These are phyloP conservation scores for Heliconius ethilla DNA, from an alignment of 2,888 invertebrate species.

Conservation along the genomic window DNA sequence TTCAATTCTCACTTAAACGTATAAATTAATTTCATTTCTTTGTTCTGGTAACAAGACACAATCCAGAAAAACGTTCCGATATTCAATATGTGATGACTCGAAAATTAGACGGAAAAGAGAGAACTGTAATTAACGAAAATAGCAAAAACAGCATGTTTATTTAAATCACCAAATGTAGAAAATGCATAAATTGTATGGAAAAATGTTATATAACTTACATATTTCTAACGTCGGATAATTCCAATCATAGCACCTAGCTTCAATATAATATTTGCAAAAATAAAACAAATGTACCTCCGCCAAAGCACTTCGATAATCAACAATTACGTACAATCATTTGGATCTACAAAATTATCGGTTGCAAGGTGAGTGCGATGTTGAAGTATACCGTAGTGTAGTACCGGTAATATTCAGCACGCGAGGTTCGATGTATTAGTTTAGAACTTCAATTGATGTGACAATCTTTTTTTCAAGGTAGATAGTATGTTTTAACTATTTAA, in stretches of 20 bases:
- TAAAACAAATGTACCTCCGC: neutral
- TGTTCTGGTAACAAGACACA: neutral
- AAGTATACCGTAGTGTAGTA: slow-evolving; percentile 19
- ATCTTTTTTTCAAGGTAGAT: neutral
- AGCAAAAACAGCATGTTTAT: too few relatives aligned
- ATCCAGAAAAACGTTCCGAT: neutral
- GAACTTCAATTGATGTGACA: neutral
- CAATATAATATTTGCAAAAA: slow-evolving; percentile 8
- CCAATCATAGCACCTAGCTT: neutral
- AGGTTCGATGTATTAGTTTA: slow-evolving; percentile 8
- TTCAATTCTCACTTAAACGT: neutral
- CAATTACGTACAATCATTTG: slow-evolving; percentile 34
- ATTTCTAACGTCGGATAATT: neutral
- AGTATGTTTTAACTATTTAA: neutral
- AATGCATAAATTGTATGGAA: too few relatives aligned
- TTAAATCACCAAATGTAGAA: too few relatives aligned
- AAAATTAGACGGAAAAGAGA: neutral
- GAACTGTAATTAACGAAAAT: neutral
- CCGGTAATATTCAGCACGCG: slow-evolving; percentile 27
- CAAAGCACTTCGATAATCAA: slow-evolving; percentile 27
- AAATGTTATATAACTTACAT: neutral
- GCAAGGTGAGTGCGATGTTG: slow-evolving; percentile 27
- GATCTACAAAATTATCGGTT: slow-evolving; percentile 36
- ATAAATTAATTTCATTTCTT: neutral
- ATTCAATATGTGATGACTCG: neutral